Base-by-base conservation (phyloP, 2,113 vertebrate genomes). In the Dicrurus megarhynchus region DNA sequence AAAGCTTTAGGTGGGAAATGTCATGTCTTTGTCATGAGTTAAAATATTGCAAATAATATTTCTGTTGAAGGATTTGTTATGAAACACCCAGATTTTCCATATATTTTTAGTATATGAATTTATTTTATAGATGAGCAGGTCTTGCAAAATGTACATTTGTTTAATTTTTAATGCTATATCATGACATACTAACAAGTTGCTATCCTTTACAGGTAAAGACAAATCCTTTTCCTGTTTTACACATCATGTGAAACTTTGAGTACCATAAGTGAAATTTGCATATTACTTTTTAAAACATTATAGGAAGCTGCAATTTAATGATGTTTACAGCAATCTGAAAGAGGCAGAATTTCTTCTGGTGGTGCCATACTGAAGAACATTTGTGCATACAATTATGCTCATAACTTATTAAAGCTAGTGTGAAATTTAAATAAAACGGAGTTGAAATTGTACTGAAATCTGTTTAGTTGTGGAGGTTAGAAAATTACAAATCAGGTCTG, bases 221-320 rank as follows among this genome's bases (percentile, higher is more conserved):
- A 67, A 33, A 76, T 70, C 30, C 35, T 93, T 93, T 87, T 70
- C 60, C 21, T 17, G 35, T 85, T 90, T 55, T 30, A 61, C 22
- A 35, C 20, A 73, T 68, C 9, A 20, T 53, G 57, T 61, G 68
- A 87, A 93, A 88, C 78, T 84, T 95, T 22, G 47, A 81, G 93
- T 92, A 50, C 84, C 55, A 42, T 60, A 50, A 74, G 35, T 94
- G 95, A 97, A 97, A 97, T 97, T 97, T 97, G 83, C 89, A 96
- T 97, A 92, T 98, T 98, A 97, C 96, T 98, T 98, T 91, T 97
- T 98, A 98, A 99, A 97, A 46, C 9, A 97, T 98, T 98, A 98
- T 94, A 92, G 94, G 87, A 89, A 91, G 90, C 96, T 97, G 93
- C 97, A 97, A 96, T 98, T 98, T 98, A 98, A 98, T 80, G 68